Base-by-base conservation (phyloP, 2,888 invertebrate species). In the Thera britannica region DNA sequence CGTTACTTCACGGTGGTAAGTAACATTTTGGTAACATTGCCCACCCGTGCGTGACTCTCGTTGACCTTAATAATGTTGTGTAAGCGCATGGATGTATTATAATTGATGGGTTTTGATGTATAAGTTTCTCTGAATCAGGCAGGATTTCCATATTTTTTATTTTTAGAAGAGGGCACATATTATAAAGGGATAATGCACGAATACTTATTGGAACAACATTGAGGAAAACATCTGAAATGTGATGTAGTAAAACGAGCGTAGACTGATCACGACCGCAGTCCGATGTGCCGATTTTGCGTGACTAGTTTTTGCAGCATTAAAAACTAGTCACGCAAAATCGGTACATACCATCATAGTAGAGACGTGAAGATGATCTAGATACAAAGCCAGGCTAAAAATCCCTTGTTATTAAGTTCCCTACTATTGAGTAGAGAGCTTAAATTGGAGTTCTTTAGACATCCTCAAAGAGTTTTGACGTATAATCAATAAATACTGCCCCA, bases 51-150 rank as follows among this genome's bases (percentile, higher is more conserved):
- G 84, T 85, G 82, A 84, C 85, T 75, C 70, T 71, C 59, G 58
- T 67, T 82, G 85, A 83, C 87, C 88, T 85, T 86, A 86, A 84
- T 87, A 83, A 74, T 75, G 79, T 83, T 82, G 84, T 83, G 80
- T 74, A 67, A 61, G 70, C 65, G 70, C 74, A 73, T 72, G 65
- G 65, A 71, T 62, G 70, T 76, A 73, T 75, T 75, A 76, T 72
- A 72, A 72, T 73, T 67, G 46, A 71, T 68, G 54, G 58, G 57
- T 63, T 66, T 70, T 38, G 54, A 35, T 6, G 52, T 38, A 58
- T 36, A 60, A 8, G 52, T 41, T 38, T 60, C 23, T 44, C 44
- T 44, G 44, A 46, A 9, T 23, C 23, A 23, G 23, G 23, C 23
- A 23, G 23, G 23, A 23, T 23, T 23, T 23, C 23, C 23, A 23